These are phyloP conservation scores for Burhinus oedicnemus DNA, from an alignment of 2,113 vertebrate genomes.

Conservation along the genomic window DNA sequence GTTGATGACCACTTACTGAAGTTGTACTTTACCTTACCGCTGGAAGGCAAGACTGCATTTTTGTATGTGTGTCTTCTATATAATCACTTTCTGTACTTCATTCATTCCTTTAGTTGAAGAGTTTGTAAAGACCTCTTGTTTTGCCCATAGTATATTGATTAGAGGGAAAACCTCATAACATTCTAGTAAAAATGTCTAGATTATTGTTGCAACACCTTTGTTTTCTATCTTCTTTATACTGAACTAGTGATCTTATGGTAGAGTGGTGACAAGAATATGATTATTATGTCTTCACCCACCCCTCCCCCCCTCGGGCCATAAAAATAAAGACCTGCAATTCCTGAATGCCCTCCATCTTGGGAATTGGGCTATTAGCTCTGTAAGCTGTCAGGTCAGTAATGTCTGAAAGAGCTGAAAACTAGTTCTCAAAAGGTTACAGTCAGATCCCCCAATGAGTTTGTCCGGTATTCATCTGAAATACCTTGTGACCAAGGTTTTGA, in stretches of 20 bases:
- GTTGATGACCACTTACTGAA: background rate
- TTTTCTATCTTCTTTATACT: background rate
- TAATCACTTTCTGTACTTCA: background rate
- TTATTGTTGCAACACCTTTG: background rate
- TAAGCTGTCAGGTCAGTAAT: background rate
- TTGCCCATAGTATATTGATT: background rate
- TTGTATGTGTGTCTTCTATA: background rate
- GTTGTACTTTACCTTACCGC: background rate
- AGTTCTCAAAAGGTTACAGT: background rate
- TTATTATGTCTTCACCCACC: background rate
- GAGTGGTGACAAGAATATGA: background rate
- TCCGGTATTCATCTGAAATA: background rate
- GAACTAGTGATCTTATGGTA: background rate
- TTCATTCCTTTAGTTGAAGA: background rate
- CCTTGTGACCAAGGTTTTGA: background rate
- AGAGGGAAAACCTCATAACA: rapidly evolving
- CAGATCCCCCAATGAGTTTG: background rate
- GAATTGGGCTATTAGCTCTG: background rate
- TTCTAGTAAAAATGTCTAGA: background rate
- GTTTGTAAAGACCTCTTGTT: background rate
- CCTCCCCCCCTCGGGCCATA: background rate
- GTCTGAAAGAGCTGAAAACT: background rate
- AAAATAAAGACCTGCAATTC: background rate
- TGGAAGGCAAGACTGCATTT: background rate
- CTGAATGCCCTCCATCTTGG: background rate